Conservation (phyloP, 2,113 vertebrate species). For the Ascaphus truei region DNA sequence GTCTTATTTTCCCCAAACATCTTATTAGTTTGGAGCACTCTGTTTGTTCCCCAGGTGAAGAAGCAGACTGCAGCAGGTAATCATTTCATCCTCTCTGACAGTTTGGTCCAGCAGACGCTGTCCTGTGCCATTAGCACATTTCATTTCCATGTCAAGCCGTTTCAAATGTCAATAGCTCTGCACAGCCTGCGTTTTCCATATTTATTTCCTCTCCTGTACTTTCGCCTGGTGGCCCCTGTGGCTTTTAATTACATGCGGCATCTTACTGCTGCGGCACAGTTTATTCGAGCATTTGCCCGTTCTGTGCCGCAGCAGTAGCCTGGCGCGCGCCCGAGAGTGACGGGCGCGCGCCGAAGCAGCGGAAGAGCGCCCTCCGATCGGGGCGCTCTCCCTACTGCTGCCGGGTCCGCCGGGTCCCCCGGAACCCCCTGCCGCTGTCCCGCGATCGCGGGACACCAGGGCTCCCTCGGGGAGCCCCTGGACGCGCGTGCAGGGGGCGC, state of each 20-base stretch:
- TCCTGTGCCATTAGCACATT: slow-evolving; percentile 34
- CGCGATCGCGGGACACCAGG: too few species aligned
- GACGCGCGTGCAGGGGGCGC: too few species aligned
- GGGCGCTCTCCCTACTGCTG: too few species aligned
- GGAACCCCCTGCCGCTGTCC: too few species aligned
- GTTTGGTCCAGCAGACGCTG: slow-evolving; percentile 17
- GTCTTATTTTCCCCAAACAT: slow-evolving; percentile 13
- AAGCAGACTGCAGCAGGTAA: not conserved
- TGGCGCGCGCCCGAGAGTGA: too few species aligned
- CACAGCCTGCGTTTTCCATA: slow-evolving; percentile 30
- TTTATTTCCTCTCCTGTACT: slow-evolving; percentile 22
- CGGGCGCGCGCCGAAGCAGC: too few species aligned
- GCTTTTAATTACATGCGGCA: slow-evolving; percentile 29
- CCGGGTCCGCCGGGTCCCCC: too few species aligned
- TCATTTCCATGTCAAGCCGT: slow-evolving; percentile 23
- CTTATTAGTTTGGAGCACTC: slow-evolving; percentile 11
- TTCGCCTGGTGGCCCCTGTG: not conserved
- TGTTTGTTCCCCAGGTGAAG: not conserved
- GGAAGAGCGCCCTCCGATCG: too few species aligned
- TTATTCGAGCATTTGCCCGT: too few species aligned
- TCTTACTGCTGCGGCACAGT: too few species aligned
- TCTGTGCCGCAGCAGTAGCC: too few species aligned
- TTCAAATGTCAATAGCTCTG: slow-evolving; percentile 32
- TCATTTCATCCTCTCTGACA: slow-evolving; percentile 9
- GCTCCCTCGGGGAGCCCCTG: too few species aligned